Conservation (phyloP, 1,140 invertebrate genomes). For the Nylanderia fulva region DNA sequence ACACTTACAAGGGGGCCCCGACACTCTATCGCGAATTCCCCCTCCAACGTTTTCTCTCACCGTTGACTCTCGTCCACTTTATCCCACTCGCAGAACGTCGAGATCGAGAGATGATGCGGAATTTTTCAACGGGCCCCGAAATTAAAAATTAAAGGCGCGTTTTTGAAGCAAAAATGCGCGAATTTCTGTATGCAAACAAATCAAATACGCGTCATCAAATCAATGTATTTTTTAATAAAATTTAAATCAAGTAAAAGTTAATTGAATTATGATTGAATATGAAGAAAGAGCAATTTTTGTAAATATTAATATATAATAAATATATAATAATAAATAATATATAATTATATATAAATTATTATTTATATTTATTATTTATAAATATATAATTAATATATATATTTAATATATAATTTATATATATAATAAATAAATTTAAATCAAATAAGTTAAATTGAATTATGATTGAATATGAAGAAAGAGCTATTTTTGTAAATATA, state of each 20-base stretch:
- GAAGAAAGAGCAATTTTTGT: not conserved
- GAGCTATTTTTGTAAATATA: not conserved
- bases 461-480: not conserved
- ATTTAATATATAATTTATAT: too few species aligned
- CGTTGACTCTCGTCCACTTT: not conserved
- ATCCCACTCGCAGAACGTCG: not conserved
- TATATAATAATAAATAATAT: too few species aligned
- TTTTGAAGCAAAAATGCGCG: too few species aligned
- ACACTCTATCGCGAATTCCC: slow-evolving; percentile 19
- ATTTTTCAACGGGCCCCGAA: not conserved
- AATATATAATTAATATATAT: too few species aligned
- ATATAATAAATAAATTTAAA: too few species aligned
- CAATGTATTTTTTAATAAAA: too few species aligned
- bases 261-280: not conserved
- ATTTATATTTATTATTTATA: too few species aligned
- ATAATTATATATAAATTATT: too few species aligned
- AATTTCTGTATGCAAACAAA: not conserved
- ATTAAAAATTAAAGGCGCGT: slow-evolving; percentile 18
- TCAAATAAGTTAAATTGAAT: not conserved
- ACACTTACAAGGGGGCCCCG: slow-evolving; percentile 53
- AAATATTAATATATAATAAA: too few species aligned
- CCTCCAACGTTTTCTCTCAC: not conserved
- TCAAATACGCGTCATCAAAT: not conserved
- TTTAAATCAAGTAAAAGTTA: not conserved
- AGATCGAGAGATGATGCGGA: slow-evolving; percentile 25